A percentile compares a stretch with the other conserved stretches of the same genome.
Evolutionary conservation across 1,140 invertebrate species (phyloP).

Genomic region (Drosophila cardini): DNA sequence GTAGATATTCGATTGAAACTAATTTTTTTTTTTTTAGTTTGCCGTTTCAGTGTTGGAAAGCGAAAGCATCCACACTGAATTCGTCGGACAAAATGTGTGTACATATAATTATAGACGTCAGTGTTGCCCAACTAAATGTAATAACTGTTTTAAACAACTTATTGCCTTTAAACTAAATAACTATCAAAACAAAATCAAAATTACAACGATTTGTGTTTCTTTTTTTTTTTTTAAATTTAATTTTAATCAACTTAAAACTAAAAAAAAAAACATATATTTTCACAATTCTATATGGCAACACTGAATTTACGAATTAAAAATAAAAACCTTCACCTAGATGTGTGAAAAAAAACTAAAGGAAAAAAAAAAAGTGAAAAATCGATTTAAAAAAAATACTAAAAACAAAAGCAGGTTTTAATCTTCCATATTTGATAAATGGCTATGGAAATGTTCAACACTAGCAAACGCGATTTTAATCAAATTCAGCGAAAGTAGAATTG

Average conservation of each 20-base stretch:
- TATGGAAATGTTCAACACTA: conserved; percentile 44
- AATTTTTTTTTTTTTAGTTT: neutral
- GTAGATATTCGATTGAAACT: conserved; percentile 15
- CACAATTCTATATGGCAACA: conserved; percentile 13
- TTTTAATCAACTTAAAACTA: neutral
- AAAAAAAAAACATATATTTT: conserved; percentile 1
- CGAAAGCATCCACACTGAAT: conserved; percentile 10
- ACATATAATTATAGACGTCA: conserved; percentile 45
- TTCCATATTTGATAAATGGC: conserved; percentile 26
- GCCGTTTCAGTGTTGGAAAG: conserved; percentile 8
- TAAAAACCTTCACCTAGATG: neutral
- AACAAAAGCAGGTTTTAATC: conserved; percentile 48
- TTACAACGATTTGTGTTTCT: conserved; percentile 9
- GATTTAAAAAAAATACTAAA: conserved; percentile 3
- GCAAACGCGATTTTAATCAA: conserved; percentile 53
- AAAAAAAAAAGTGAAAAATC: conserved; percentile 16
- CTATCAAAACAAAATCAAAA: conserved; percentile 15
- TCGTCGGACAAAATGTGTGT: conserved; percentile 34
- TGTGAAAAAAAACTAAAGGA: neutral
- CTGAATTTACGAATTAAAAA: conserved; percentile 12
- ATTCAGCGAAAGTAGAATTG: conserved; percentile 47
- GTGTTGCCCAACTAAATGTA: conserved; percentile 43
- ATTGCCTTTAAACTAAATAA: conserved; percentile 40
- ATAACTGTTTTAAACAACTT: conserved; percentile 33
- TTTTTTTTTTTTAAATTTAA: conserved; percentile 3